These are phyloP conservation scores for Diprion similis DNA, from an alignment of 1,140 invertebrate genomes.

Conservation along the genomic window DNA sequence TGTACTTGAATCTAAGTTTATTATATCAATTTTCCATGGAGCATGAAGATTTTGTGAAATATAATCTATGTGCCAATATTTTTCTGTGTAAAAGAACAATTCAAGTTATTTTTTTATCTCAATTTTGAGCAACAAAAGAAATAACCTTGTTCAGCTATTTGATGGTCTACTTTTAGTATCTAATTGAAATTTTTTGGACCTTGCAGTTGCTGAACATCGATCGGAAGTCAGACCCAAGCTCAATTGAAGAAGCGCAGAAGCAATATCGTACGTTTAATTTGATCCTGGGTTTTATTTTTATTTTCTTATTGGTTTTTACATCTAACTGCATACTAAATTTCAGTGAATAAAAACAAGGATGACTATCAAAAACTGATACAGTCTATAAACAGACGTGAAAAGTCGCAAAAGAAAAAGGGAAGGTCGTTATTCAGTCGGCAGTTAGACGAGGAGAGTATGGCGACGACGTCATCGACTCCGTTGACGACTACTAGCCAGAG, in stretches of 20 bases:
- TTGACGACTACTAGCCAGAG: neutral
- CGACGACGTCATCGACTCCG: neutral
- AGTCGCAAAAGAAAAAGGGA: conserved; percentile 14
- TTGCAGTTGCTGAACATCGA: conserved; percentile 50
- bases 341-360: conserved; percentile 51
- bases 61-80: neutral
- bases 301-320: conserved; percentile 26
- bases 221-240: conserved; percentile 49
- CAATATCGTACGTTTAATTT: conserved; percentile 55
- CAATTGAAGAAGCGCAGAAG: conserved; percentile 56
- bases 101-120: conserved; percentile 14
- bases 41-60: neutral
- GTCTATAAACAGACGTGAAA: conserved; percentile 40
- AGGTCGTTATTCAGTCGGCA: neutral
- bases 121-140: neutral
- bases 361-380: conserved; percentile 52
- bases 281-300: conserved; percentile 25
- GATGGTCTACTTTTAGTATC: neutral
- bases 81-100: neutral
- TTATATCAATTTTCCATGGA: conserved; percentile 18
- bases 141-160: conserved; percentile 9
- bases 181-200: conserved; percentile 22
- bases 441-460: neutral
- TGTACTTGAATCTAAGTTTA: conserved; percentile 15
- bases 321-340: neutral